Percentiles rank a stretch among this genome's conserved stretches.
Evolutionary conservation across 2,888 invertebrate genomes (phyloP).

Genomic region (Lysandra coridon): DNA sequence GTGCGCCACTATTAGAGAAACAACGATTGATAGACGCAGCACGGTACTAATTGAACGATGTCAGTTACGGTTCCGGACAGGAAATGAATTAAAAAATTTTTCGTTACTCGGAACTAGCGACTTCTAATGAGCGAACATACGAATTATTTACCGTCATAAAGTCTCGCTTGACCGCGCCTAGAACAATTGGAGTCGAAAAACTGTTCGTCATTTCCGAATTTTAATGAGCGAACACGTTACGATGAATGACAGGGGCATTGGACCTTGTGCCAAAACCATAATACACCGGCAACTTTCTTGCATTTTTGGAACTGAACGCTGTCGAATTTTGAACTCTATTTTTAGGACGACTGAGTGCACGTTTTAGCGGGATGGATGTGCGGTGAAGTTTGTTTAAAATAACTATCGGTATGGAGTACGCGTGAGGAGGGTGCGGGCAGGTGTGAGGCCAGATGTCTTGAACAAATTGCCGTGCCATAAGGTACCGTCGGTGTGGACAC

Average conservation of each 20-base stretch:
- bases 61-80: slow-evolving; percentile 57
- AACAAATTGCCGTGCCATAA: slow-evolving; percentile 78
- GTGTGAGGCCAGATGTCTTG: slow-evolving; percentile 79
- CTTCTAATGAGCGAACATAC: slow-evolving; percentile 58
- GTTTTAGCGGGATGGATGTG: slow-evolving; percentile 35
- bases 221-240: slow-evolving; percentile 64
- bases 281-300: slow-evolving; percentile 49
- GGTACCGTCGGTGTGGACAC: slow-evolving; percentile 71
- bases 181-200: slow-evolving; percentile 67
- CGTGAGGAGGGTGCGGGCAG: slow-evolving; percentile 65
- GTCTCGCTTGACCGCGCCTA: slow-evolving; percentile 65
- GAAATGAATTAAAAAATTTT: slow-evolving; percentile 54
- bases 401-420: slow-evolving; percentile 61
- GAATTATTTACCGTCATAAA: slow-evolving; percentile 53
- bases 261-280: slow-evolving; percentile 70
- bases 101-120: slow-evolving; percentile 47
- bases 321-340: slow-evolving; percentile 47
- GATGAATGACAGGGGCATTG: slow-evolving; percentile 70
- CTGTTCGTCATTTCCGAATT: slow-evolving; percentile 76
- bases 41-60: slow-evolving; percentile 63
- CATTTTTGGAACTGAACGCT: slow-evolving; percentile 34
- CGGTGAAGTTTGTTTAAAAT: slow-evolving; percentile 40
- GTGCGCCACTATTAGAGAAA: slow-evolving; percentile 57
- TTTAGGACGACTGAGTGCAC: slow-evolving; percentile 39
- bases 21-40: slow-evolving; percentile 55